A percentile compares a stretch with the other conserved stretches of the same genome.
phyloP scores from a whole-genome alignment of 2,113 vertebrate genomes.

The Oreocharis arfaki region DNA sequence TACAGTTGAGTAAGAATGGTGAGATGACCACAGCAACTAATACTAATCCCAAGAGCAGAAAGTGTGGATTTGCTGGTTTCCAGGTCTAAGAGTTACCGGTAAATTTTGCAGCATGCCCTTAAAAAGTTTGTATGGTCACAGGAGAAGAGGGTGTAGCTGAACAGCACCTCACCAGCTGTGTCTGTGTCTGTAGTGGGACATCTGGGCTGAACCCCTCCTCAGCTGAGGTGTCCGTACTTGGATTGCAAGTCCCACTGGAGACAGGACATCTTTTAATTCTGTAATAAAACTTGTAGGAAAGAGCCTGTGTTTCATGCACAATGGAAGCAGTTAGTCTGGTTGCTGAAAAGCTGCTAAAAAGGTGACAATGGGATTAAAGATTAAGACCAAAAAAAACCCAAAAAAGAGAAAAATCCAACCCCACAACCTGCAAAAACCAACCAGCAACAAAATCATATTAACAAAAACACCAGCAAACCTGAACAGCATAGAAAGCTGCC shows the following conservation, averaged over 20 bases:
- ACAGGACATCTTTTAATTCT: neutral
- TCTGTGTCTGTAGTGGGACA: neutral
- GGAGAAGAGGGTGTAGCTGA: neutral
- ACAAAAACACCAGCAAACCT: neutral
- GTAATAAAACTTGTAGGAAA: neutral
- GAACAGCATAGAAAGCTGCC: neutral
- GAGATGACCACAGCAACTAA: neutral
- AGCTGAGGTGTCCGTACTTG: neutral
- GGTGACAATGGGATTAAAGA: neutral
- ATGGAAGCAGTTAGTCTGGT: neutral
- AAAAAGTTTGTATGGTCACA: neutral
- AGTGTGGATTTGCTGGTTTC: neutral
- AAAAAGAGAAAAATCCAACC: neutral
- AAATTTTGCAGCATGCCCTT: neutral
- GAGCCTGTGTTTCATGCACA: neutral
- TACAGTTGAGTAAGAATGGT: neutral
- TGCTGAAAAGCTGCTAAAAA: neutral
- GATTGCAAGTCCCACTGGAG: neutral
- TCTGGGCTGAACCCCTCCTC: neutral
- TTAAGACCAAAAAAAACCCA: neutral
- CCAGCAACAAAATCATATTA: neutral
- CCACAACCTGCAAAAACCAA: neutral
- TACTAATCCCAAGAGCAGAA: neutral
- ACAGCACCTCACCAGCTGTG: neutral
- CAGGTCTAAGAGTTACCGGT: fast-evolving